A percentile compares a stretch with the other conserved stretches of the same genome.
Evolutionary conservation across 1,140 invertebrate genomes (phyloP).

Genomic region (Drosophila elegans): DNA sequence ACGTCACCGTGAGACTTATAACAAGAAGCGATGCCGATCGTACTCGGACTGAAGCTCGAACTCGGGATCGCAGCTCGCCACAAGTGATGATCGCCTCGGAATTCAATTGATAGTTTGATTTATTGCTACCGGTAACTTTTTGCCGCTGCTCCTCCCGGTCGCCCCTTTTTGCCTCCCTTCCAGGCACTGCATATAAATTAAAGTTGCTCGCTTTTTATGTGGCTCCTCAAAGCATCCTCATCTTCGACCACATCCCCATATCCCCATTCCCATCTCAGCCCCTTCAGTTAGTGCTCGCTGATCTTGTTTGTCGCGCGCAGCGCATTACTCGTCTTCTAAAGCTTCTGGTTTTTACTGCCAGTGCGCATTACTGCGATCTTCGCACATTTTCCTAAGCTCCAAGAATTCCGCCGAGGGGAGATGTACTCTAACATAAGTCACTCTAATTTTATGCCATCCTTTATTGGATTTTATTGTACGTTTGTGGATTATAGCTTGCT

Average conservation of each 20-base stretch:
- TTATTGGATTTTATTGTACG: conserved; percentile 23
- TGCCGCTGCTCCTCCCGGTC: conserved; percentile 16
- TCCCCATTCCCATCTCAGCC: conserved; percentile 6
- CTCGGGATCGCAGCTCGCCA: conserved; percentile 48
- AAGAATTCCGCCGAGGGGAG: conserved; percentile 13
- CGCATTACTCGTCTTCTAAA: conserved; percentile 66
- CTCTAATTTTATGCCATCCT: conserved; percentile 44
- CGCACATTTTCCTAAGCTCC: conserved; percentile 50
- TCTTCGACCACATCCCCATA: conserved; percentile 1
- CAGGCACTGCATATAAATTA: conserved; percentile 72
- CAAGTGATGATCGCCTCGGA: conserved; percentile 83
- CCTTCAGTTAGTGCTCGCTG: conserved; percentile 62
- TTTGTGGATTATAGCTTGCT: conserved; percentile 16
- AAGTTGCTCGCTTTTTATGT: conserved; percentile 65
- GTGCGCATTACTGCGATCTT: conserved; percentile 59
- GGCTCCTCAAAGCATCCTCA: conserved; percentile 28
- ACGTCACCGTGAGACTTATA: conserved; percentile 69
- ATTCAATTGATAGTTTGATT: conserved; percentile 85
- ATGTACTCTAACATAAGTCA: conserved; percentile 13
- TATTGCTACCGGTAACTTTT: conserved; percentile 84
- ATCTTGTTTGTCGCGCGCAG: conserved; percentile 82
- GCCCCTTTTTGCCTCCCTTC: background rate
- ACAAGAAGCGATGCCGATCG: conserved; percentile 65
- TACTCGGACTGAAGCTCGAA: conserved; percentile 16
- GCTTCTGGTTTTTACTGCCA: conserved; percentile 78